Percentiles rank a stretch among this genome's conserved stretches.
These are phyloP conservation scores for Phaethon lepturus DNA, from an alignment of 2,113 vertebrate species.

Conservation along the genomic window DNA sequence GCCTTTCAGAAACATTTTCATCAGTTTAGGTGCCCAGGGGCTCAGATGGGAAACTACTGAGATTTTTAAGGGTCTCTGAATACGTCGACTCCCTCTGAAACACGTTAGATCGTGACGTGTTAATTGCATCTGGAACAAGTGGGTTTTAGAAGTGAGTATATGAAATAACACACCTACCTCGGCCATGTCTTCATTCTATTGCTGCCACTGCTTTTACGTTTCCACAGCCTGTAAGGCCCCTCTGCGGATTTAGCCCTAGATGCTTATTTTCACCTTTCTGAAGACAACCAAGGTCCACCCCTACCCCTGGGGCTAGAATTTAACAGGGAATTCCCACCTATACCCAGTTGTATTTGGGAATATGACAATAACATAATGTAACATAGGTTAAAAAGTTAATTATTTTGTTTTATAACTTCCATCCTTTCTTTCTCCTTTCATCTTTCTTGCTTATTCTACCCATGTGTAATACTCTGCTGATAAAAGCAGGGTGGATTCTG, in stretches of 20 bases:
- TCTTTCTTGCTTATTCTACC: not conserved
- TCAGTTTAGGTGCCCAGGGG: not conserved
- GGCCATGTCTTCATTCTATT: rapidly evolving
- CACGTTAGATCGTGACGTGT: not conserved
- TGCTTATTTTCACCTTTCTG: not conserved
- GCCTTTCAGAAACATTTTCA: not conserved
- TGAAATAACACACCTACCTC: not conserved
- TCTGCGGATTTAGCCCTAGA: not conserved
- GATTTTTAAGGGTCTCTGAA: not conserved
- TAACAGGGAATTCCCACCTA: not conserved
- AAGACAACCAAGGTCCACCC: not conserved
- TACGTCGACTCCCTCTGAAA: not conserved
- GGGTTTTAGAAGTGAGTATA: not conserved
- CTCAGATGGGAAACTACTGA: not conserved
- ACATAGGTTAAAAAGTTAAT: not conserved
- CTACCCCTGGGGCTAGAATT: not conserved
- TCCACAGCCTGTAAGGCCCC: not conserved
- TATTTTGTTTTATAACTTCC: not conserved
- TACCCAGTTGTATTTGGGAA: not conserved
- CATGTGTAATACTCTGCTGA: too few species aligned
- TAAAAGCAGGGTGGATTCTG: not conserved
- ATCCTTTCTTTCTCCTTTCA: not conserved
- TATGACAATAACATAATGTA: not conserved
- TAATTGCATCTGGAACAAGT: not conserved
- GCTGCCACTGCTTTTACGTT: not conserved